These are phyloP conservation scores for Sminthopsis crassicaudata DNA, from an alignment of 2,113 vertebrate species.

Conservation along the genomic window DNA sequence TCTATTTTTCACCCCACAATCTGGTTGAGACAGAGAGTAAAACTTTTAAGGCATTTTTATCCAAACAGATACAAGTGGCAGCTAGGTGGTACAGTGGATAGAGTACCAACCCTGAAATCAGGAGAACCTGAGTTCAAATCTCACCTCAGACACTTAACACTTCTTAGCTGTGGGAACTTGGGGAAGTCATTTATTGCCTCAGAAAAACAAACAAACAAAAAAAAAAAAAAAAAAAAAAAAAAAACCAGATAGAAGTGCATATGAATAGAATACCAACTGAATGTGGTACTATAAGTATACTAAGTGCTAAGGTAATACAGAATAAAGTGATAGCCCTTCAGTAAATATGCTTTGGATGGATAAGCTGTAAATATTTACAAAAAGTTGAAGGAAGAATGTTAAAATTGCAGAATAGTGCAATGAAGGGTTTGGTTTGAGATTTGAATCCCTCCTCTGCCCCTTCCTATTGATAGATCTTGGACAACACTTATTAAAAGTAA, in stretches of 20 bases:
- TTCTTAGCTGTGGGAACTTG: too few species aligned
- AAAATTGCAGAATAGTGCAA: not conserved
- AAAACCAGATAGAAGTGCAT: not conserved
- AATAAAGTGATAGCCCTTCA: not conserved
- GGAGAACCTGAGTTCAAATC: too few species aligned
- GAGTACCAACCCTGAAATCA: too few species aligned
- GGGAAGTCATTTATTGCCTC: too few species aligned
- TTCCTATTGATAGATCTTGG: not conserved
- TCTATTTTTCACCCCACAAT: not conserved
- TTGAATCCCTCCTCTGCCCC: not conserved
- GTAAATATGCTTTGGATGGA: not conserved
- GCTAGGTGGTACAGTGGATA: too few species aligned
- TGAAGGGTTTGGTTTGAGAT: not conserved
- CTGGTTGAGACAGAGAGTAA: not conserved
- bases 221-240: too few species aligned
- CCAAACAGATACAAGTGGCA: not conserved
- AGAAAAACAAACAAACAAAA: too few species aligned
- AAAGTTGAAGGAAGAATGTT: not conserved
- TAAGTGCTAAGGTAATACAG: not conserved
- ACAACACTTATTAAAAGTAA: not conserved
- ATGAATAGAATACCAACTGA: not conserved
- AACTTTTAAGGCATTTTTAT: conserved; percentile 12
- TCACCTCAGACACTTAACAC: too few species aligned
- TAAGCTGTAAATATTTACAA: not conserved
- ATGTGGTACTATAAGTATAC: not conserved